phyloP scores from a whole-genome alignment of 2,113 vertebrate species.

The Clarias magur region DNA sequence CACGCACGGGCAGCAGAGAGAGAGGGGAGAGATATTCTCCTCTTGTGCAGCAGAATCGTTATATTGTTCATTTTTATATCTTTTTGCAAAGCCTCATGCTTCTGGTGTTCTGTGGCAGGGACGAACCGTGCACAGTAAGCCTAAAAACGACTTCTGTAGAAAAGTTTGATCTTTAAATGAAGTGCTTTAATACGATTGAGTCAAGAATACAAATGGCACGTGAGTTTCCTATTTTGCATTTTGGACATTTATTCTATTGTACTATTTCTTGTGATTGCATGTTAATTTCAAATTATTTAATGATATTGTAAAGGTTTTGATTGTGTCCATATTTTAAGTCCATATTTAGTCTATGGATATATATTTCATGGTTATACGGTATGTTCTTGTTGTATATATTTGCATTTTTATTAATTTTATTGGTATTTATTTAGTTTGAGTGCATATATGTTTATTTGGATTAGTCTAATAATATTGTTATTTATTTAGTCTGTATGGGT shows the following conservation, averaged over 20 bases:
- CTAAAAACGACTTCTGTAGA: background rate
- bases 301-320: background rate
- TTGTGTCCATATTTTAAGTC: background rate
- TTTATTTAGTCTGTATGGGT: no score
- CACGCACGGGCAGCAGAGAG: background rate
- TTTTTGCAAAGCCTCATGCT: background rate
- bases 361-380: background rate
- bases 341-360: background rate
- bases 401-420: background rate
- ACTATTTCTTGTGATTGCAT: background rate
- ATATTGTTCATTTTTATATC: background rate
- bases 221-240: slow-evolving; percentile 17
- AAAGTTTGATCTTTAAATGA: background rate
- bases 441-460: background rate
- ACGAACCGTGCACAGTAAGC: background rate
- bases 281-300: background rate
- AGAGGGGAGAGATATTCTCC: background rate
- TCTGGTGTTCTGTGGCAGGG: background rate
- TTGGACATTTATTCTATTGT: background rate
- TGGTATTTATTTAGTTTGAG: background rate
- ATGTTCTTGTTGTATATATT: background rate
- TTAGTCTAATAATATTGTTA: background rate
- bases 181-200: background rate
- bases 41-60: background rate
- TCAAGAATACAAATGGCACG: slow-evolving; percentile 17